Evolutionary conservation across 2,797 vertebrate genomes (phyloP).

Genomic region (Petrocephalus schoutedeni): DNA sequence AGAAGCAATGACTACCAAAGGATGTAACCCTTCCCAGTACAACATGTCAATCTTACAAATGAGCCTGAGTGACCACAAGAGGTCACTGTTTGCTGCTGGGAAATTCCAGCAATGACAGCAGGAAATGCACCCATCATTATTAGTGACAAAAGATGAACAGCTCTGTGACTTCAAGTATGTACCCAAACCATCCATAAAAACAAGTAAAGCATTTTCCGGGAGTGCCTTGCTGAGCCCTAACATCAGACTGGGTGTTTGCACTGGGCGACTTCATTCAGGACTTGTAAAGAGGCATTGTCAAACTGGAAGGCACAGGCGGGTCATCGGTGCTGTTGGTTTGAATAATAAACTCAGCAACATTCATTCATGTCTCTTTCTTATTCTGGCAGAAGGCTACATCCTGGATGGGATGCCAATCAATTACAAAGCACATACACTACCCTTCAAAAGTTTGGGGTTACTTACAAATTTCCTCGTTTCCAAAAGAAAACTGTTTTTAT

Average conservation of each 20-base stretch:
- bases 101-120: neutral
- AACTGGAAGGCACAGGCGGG: neutral
- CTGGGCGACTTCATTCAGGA: neutral
- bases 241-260: neutral
- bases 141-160: neutral
- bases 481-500: too few species aligned
- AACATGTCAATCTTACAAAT: neutral
- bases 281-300: neutral
- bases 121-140: neutral
- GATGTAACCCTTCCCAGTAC: neutral
- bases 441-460: too few species aligned
- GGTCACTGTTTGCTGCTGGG: slow-evolving; percentile 15
- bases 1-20: neutral
- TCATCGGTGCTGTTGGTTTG: neutral
- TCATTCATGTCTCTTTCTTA: neutral
- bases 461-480: too few species aligned
- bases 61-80: neutral
- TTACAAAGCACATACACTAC: neutral
- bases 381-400: neutral
- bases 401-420: neutral
- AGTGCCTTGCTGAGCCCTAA: neutral
- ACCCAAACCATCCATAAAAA: neutral
- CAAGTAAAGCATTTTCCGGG: neutral
- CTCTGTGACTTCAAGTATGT: neutral
- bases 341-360: too few species aligned